Conservation (phyloP, 2,888 invertebrate species). For the Apodemia hepburni region DNA sequence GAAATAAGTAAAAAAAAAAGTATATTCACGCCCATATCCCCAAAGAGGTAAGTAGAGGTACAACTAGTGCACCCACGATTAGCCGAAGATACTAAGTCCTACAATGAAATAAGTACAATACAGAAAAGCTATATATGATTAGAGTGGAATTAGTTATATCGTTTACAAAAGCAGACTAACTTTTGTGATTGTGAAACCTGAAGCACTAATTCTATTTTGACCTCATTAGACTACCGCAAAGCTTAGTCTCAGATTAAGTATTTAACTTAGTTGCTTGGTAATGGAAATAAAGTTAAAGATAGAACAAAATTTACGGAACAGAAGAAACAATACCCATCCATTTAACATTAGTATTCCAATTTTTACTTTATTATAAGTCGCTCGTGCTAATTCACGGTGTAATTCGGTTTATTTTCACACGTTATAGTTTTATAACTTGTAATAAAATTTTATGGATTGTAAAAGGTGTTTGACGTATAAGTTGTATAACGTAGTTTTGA, state of each 20-base stretch:
- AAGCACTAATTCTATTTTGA: slow-evolving; percentile 3
- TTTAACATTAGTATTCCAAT: background rate
- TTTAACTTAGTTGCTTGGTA: slow-evolving; percentile 1
- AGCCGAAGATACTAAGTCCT: too few species aligned
- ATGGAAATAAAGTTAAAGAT: slow-evolving; percentile 1
- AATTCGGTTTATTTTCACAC: too few species aligned
- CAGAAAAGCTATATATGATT: too few species aligned
- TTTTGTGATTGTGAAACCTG: background rate
- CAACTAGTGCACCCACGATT: too few species aligned
- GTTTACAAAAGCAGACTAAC: slow-evolving; percentile 7
- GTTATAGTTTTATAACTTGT: too few species aligned
- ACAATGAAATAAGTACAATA: too few species aligned
- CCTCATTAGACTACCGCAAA: background rate
- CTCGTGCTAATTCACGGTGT: background rate
- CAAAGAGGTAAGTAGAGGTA: too few species aligned
- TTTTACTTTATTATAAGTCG: background rate
- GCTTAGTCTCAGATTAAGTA: slow-evolving; percentile 1
- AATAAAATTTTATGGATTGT: too few species aligned
- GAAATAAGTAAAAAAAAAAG: too few species aligned
- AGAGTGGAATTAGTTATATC: background rate
- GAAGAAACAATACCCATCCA: background rate
- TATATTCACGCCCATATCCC: too few species aligned
- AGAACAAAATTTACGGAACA: background rate
- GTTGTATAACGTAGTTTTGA: too few species aligned
- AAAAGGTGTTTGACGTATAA: too few species aligned